A percentile compares a stretch with the other conserved stretches of the same genome.
Evolutionary conservation across 2,888 invertebrate genomes (phyloP).

Genomic region (Stramonita haemastoma): DNA sequence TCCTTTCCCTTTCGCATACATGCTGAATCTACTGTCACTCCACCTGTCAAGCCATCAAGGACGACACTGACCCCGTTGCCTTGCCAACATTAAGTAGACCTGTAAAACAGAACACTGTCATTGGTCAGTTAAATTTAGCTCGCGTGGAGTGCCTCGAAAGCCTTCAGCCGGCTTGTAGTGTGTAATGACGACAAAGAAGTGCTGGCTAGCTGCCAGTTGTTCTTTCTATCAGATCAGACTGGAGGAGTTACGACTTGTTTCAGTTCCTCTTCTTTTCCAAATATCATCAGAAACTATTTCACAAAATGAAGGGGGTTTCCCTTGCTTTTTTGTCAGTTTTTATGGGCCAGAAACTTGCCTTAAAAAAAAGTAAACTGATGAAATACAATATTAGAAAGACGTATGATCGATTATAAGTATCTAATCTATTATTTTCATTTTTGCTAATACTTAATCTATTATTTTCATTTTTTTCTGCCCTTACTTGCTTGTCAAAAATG

Average conservation of each 20-base stretch:
- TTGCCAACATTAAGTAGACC: constrained; percentile 76
- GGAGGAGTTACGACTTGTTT: background rate
- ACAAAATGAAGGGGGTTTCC: background rate
- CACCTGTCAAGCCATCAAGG: constrained; percentile 79
- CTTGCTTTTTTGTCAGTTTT: background rate
- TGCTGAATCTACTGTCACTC: constrained; percentile 80
- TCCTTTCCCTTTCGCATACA: constrained; percentile 99
- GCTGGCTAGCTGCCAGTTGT: constrained; percentile 72
- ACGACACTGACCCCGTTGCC: constrained; percentile 78
- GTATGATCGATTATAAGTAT: too few relatives aligned
- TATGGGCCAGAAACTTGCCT: too few relatives aligned
- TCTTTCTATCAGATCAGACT: constrained; percentile 50
- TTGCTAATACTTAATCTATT: too few relatives aligned
- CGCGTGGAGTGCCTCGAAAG: constrained; percentile 71
- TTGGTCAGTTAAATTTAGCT: constrained; percentile 54
- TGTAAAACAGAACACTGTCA: constrained; percentile 64
- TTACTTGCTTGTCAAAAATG: too few relatives aligned
- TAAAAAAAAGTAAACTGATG: too few relatives aligned
- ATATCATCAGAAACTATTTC: background rate
- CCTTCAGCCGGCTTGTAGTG: constrained; percentile 62
- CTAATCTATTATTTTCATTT: too few relatives aligned
- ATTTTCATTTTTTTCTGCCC: too few relatives aligned
- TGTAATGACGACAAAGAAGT: constrained; percentile 72
- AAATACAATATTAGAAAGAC: too few relatives aligned
- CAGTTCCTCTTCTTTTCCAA: background rate